Base-by-base conservation (phyloP, 2,888 invertebrate species). In the Lasioglossum malachurum region DNA sequence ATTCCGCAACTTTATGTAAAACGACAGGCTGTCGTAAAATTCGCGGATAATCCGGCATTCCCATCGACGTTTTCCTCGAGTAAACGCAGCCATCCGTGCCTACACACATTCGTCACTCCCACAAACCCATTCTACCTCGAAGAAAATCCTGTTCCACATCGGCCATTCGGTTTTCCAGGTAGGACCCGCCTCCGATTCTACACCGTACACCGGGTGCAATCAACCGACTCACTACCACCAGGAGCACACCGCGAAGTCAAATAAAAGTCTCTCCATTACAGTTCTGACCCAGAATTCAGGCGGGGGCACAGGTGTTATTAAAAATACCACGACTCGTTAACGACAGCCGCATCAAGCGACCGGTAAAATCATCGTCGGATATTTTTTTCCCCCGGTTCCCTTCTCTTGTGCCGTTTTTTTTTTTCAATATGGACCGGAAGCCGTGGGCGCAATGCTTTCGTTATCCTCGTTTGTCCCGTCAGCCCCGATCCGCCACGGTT, bases 401-500 rank as follows among this genome's bases (percentile, higher is more conserved):
- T n/a, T 27, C 60, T 31, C 14, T 31, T 27, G 14, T 14, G 27
- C 60, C 14, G 14, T 60, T 27, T 60, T 71, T 77, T 77, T 83
- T 78, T 69, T 85, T 85, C 67, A 85, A 85, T 85, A 85, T 79
- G 19, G 4, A 69, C 35, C 23, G 69, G 38, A 4, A 19, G 2
- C 4, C 38, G 41, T 10, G n/a, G 19, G 72, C 64, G 75, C 67
- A 57, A 77, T 76, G 74, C 79, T 80, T 84, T 86, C 84, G 67
- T 86, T 84, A 84, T 84, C 74, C 75, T 77, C 85, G 77, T 86
- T 86, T 86, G 74, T 84, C 77, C 78, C 83, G 41, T 46, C 72
- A 10, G 23, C 23, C 10, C 46, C 41, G 46, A n/a, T 19, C 49
- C 19, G 31, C 44, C 72, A 60, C 84, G 76, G 84, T 86, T 83